These are phyloP conservation scores for Epizoanthus fatuus DNA, from an alignment of 92 coral and sea anemone genomes.

Conservation along the genomic window DNA sequence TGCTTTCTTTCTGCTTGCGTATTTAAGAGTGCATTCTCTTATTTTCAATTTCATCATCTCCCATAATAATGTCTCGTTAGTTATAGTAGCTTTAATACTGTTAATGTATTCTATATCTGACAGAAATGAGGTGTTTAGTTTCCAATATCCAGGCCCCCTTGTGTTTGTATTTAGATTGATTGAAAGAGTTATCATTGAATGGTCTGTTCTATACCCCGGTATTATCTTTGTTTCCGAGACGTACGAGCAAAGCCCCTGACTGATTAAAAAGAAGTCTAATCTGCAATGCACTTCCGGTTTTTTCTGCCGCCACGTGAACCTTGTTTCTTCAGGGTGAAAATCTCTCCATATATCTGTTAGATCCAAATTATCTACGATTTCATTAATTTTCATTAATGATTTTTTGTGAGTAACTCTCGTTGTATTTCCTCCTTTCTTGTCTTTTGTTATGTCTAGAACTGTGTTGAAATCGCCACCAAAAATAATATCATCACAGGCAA, in stretches of 20 bases:
- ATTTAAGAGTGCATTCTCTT: conserved; percentile 40
- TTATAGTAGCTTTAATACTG: conserved; percentile 11
- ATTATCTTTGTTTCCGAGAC: conserved; percentile 45
- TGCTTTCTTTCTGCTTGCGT: conserved; percentile 32
- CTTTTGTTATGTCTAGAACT: background rate
- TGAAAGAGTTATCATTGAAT: conserved; percentile 40
- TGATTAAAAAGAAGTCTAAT: conserved; percentile 56
- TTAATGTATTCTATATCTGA: background rate
- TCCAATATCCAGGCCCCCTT: conserved; percentile 60
- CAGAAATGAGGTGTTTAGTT: conserved; percentile 48
- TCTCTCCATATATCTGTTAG: background rate
- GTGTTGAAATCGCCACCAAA: background rate
- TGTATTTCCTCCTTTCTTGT: too few relatives aligned
- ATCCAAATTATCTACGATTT: background rate
- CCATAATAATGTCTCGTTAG: conserved; percentile 26
- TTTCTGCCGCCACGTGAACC: conserved; percentile 11
- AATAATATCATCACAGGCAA: background rate
- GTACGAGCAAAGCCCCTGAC: conserved; percentile 40
- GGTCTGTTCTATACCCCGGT: conserved; percentile 64
- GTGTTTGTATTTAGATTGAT: conserved; percentile 40
- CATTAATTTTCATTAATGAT: background rate
- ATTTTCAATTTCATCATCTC: conserved; percentile 55
- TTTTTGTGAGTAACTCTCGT: background rate
- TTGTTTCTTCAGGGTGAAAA: background rate
- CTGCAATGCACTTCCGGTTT: conserved; percentile 35